phyloP scores from a whole-genome alignment of 2,113 vertebrate genomes.

The Macrotis lagotis region DNA sequence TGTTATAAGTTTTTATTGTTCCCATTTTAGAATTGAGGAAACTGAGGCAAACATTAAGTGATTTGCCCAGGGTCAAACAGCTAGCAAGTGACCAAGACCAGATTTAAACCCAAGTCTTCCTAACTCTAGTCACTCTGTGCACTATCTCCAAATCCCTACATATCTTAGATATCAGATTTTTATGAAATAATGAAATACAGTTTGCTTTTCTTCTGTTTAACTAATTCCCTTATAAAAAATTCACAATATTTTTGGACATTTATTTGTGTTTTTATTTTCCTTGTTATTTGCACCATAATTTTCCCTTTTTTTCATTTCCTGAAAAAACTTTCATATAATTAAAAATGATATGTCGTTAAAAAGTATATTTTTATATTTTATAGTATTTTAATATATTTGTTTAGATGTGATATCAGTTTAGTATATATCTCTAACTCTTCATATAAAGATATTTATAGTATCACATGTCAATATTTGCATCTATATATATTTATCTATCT shows the following conservation, averaged over 20 bases:
- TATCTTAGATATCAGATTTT: not conserved
- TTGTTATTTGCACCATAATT: too few species aligned
- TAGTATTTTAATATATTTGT: not conserved
- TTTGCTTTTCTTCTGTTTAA: too few species aligned
- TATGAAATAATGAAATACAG: too few species aligned
- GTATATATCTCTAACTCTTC: not conserved
- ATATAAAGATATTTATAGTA: too few species aligned
- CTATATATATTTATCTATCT: too few species aligned
- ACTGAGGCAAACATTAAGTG: not conserved
- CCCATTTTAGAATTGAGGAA: not conserved
- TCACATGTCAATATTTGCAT: too few species aligned
- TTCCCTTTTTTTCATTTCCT: too few species aligned
- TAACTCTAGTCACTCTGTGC: not conserved
- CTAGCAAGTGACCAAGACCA: not conserved
- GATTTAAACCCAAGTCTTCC: not conserved
- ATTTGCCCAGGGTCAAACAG: not conserved
- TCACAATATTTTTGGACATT: too few species aligned
- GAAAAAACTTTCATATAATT: too few species aligned
- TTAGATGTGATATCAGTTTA: not conserved
- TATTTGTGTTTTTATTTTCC: too few species aligned
- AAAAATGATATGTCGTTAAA: too few species aligned
- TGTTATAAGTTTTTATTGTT: not conserved
- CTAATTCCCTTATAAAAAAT: too few species aligned
- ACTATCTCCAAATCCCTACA: not conserved
- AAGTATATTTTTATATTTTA: not conserved